phyloP scores from a whole-genome alignment of 2,888 invertebrate species.

The Melieria crassipennis region DNA sequence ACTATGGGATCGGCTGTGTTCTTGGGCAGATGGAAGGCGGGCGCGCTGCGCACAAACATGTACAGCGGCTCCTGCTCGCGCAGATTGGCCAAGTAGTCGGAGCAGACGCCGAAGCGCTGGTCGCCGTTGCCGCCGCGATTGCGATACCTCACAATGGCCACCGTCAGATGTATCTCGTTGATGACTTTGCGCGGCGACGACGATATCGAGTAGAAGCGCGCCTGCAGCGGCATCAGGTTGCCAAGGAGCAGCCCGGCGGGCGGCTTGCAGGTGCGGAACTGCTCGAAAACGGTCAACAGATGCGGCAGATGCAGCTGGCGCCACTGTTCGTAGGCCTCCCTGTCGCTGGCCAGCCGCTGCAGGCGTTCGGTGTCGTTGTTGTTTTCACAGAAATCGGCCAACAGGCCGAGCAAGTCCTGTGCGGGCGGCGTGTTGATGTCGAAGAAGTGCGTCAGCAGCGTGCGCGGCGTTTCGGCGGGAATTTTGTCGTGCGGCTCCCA shows the following conservation, averaged over 20 bases:
- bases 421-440: conserved; percentile 94
- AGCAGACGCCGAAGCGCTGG: conserved; percentile 91
- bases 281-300: conserved; percentile 84
- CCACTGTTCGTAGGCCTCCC: conserved; percentile 93
- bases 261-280: conserved; percentile 87
- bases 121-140: conserved; percentile 88
- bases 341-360: conserved; percentile 79
- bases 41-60: conserved; percentile 87
- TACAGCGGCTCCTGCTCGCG: conserved; percentile 76
- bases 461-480: conserved; percentile 78
- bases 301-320: conserved; percentile 88
- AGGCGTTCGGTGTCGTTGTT: conserved; percentile 80
- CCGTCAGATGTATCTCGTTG: conserved; percentile 88
- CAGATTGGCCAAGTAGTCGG: conserved; percentile 86
- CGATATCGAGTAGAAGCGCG: conserved; percentile 94
- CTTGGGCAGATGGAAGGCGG: conserved; percentile 85
- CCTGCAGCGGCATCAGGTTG: conserved; percentile 85
- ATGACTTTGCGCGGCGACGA: conserved; percentile 83
- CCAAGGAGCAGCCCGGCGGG: conserved; percentile 84
- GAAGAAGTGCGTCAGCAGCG: conserved; percentile 81
- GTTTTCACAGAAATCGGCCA: conserved; percentile 82
- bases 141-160: conserved; percentile 88
- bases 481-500: conserved; percentile 90
- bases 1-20: conserved; percentile 82
- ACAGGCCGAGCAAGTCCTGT: conserved; percentile 82